Evolutionary conservation across 2,888 invertebrate species (phyloP).

Genomic region (Erynnis tages): DNA sequence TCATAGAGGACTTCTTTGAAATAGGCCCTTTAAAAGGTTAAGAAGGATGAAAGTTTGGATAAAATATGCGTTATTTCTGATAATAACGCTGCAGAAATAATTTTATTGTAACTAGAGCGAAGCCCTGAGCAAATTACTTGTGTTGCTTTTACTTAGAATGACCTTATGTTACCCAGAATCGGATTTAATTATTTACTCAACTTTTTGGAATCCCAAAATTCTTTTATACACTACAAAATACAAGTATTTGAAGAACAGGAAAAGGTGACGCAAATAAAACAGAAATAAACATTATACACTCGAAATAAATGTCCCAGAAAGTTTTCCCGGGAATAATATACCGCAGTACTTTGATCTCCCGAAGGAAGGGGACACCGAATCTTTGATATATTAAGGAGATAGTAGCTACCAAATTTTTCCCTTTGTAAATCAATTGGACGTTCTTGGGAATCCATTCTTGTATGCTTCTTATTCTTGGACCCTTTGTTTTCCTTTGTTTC

Average conservation of each 20-base stretch:
- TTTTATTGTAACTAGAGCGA: too few relatives aligned
- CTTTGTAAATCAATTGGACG: constrained; percentile 20
- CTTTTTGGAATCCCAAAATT: too few relatives aligned
- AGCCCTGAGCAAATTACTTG: too few relatives aligned
- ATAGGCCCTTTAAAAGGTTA: too few relatives aligned
- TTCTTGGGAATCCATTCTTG: constrained; percentile 3
- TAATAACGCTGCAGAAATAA: too few relatives aligned
- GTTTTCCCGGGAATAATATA: constrained; percentile 10
- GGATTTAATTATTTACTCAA: too few relatives aligned
- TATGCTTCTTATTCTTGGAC: constrained; percentile 2
- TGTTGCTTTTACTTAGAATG: too few relatives aligned
- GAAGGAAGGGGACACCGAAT: constrained; percentile 25
- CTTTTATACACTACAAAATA: too few relatives aligned
- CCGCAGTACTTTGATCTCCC: constrained; percentile 25
- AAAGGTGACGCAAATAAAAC: constrained; percentile 6
- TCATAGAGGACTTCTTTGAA: too few relatives aligned
- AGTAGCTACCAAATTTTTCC: constrained; percentile 17
- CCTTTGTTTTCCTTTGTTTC: background rate
- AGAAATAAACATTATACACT: constrained; percentile 10
- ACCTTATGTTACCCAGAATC: too few relatives aligned
- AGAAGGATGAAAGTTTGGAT: too few relatives aligned
- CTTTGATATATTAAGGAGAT: constrained; percentile 29
- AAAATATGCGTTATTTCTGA: too few relatives aligned
- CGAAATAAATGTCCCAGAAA: constrained; percentile 11
- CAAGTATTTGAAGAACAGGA: background rate